Base-by-base conservation (phyloP, 1,140 invertebrate genomes). In the Amyelois transitella region DNA sequence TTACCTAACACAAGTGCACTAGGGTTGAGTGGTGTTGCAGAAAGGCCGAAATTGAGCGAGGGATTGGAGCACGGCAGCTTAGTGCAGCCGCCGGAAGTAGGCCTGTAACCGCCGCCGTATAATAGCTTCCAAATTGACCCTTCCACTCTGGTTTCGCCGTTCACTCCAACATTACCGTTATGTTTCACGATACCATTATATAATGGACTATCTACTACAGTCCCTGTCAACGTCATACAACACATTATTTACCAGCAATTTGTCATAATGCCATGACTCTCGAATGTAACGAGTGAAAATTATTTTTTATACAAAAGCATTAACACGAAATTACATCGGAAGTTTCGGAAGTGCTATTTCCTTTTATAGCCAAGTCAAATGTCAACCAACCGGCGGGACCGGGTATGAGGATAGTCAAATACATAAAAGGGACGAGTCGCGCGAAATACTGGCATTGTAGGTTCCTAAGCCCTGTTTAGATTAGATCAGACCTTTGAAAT, bases 401-500 rank as follows among this genome's bases (percentile, higher is more conserved):
- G 74, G 71, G 72, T 71, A 74, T 71, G 60, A 67, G 75, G 72
- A 82, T 81, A 82, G 84, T 80, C 71, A 77, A 84, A 78, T 82
- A 85, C 81, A 81, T 84, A 85, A 87, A 82, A 84, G 84, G 79
- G 80, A 84, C 75, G 75, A 83, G 75, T 74, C 73, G 74, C 77
- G 77, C 76, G 75, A 85, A 80, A 82, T 83, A 85, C 76, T 82
- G 81, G 70, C 74, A 71, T 80, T 82, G 81, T 84, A 80, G 75
- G 76, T 86, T 79, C 77, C 78, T 86, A 82, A 88, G 81, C 78
- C 75, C 75, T 83, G 85, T 86, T 88, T 86, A 88, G 85, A 88
- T 88, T 88, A 85, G 85, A 87, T 87, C 81, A 86, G 82, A 84
- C 82, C 82, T 86, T 86, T 80, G 82, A 86, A 88, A 88, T 88